Base-by-base conservation (phyloP, 2,113 vertebrate genomes). In the Delphinus delphis region DNA sequence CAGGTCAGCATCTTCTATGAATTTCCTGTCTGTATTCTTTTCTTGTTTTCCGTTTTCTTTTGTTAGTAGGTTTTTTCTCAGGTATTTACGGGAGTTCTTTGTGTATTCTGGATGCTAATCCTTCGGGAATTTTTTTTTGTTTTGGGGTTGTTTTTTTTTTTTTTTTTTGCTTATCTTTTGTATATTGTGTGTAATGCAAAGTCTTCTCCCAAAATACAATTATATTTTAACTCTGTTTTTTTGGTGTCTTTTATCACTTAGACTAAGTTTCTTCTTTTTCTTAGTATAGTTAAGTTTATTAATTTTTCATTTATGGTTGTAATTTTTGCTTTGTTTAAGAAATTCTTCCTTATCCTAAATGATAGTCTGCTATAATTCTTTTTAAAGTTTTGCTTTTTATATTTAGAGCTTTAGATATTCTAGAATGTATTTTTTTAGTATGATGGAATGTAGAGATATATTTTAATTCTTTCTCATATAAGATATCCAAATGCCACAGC, bases 141-240 rank as follows among this genome's bases (percentile, higher is more conserved):
- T 53, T 53, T 15, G 1, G 50, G 50, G 4, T 5, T 50, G 12
- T 50, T 50, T 47, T 44, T 53, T 53, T 50, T 4, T 50, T 50
- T 50, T 50, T 50, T 50, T 15, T 5, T 53, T 60, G 15, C 33
- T 62, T 85, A 74, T 50, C 21, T 36, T 93, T 89, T 82, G 26
- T 41, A 23, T 68, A 55, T 70, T 74, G 26, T 76, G 50, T 81
- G 60, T 71, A 81, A 76, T 26, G 6, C 11, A 85, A 63, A 88
- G n/a, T 93, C 47, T 90, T 87, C 67, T 97, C 58, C n/a, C 47
- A 68, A 93, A 76, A 68, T 79, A 47, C 84, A 70, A 77, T 92
- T 74, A 9, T 88, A 80, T 80, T 73, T 94, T 79, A 79, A 85
- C 38, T 67, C 26, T 76, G 31, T 36, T 68, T 80, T 33, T 79